Evolutionary conservation across 2,888 invertebrate species (phyloP).

Genomic region (Limulus polyphemus): DNA sequence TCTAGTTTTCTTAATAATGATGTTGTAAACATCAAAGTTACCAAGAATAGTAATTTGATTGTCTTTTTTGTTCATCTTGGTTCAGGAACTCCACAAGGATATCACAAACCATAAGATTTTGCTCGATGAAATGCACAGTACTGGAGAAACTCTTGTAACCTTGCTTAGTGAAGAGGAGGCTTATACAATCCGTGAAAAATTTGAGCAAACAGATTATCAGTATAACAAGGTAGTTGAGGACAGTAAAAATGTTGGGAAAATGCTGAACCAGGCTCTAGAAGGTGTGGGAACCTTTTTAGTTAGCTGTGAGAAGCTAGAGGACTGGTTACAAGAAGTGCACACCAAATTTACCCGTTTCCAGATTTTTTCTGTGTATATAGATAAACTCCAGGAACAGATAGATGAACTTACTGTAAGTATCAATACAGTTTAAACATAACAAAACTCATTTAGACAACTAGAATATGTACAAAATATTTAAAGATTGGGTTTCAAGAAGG

Average conservation of each 20-base stretch:
- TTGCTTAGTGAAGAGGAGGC: conserved; percentile 88
- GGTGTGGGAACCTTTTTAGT: conserved; percentile 79
- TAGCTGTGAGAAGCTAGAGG: conserved; percentile 78
- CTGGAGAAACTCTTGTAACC: conserved; percentile 75
- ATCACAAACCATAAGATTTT: conserved; percentile 72
- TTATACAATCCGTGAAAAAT: conserved; percentile 62
- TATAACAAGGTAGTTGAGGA: conserved; percentile 67
- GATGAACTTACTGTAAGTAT: conserved; percentile 75
- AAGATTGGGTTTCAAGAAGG: no score
- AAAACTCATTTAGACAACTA: no score
- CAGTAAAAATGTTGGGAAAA: conserved; percentile 63
- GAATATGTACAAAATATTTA: no score
- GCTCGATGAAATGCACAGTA: conserved; percentile 76
- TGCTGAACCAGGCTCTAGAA: conserved; percentile 46
- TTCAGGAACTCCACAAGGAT: conserved; percentile 61
- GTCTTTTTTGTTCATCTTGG: no score
- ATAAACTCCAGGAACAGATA: conserved; percentile 81
- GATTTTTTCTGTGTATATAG: conserved; percentile 75
- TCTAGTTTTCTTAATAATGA: no score
- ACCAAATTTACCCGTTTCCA: conserved; percentile 63
- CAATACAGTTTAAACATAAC: conserved; percentile 38
- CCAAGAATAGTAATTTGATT: no score
- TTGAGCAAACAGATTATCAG: conserved; percentile 73
- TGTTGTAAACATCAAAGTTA: no score
- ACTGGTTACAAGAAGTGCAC: conserved; percentile 89